Base-by-base conservation (phyloP, 2,888 invertebrate species). In the Caenorhabditis drosophilae region DNA sequence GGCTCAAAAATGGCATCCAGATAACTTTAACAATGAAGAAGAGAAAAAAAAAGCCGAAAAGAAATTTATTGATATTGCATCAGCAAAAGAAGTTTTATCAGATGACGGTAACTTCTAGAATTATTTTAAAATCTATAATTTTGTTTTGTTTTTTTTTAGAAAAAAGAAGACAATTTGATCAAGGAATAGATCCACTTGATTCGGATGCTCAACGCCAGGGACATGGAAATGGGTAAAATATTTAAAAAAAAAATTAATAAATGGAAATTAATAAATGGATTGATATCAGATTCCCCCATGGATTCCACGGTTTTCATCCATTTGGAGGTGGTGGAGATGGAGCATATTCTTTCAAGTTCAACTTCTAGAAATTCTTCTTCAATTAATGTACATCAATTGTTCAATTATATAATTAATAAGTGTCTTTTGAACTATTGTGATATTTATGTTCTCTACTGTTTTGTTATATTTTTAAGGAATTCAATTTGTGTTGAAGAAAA, bases 1-100 rank as follows among this genome's bases (percentile, higher is more conserved):
- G 50, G 98, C 98, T 15, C 93, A 93, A 85, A 91, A 95, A 85
- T 99, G 97, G 96, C 98, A 98, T 87, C 98, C 98, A 0, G 98
- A 98, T 86, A 93, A 91, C 86, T 96, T 90, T 85, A 88, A 88
- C 51, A 88, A 88, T 50, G 91, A 91, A 67, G 92, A 93, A 84
- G 85, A 86, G 54, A 75, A 73, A 60, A 73, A 73, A 84, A 87
- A 90, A 49, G 98, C 98, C 0, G 92, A 98, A 85, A 94, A 94
- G 86, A 94, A 91, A 86, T 98, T 98, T 84, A 95, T 98, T 69
- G 97, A 98, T 85, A 91, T 98, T 81, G 98, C 97, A 2, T 93
- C 96, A 38, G 98, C 98, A 52, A 99, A 99, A 86, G 98, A 98
- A 88, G 95, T 94, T 18, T 85, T 89, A 15, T 87, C 88, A 40